Evolutionary conservation across 2,797 vertebrate genomes (phyloP).

Genomic region (Bradypus variegatus): DNA sequence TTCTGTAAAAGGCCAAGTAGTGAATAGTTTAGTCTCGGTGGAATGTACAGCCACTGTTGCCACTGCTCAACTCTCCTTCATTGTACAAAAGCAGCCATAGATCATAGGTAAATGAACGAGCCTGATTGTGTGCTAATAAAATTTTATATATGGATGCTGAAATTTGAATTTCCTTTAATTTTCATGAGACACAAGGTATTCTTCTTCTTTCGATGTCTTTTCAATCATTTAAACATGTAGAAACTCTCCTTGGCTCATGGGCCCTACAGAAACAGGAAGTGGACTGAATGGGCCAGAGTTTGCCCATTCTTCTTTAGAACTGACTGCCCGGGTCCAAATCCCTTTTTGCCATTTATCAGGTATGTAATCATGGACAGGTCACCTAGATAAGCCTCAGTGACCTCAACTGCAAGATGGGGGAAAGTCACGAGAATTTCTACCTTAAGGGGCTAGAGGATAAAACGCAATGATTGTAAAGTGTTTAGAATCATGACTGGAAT

Average conservation of each 20-base stretch:
- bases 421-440: neutral
- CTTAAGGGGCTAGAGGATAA: neutral
- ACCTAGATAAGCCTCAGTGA: neutral
- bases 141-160: neutral
- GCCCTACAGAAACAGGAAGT: neutral
- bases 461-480: no score
- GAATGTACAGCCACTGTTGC: neutral
- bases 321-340: neutral
- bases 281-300: neutral
- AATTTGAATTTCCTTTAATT: constrained; percentile 5
- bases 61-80: neutral
- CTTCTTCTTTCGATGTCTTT: neutral
- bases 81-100: neutral
- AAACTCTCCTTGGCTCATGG: neutral
- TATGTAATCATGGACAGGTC: neutral
- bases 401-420: neutral
- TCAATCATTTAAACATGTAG: neutral
- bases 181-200: neutral
- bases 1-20: neutral
- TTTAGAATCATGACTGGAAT: fast-evolving
- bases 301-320: neutral
- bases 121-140: neutral
- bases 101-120: neutral
- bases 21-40: neutral
- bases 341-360: neutral